phyloP scores from a whole-genome alignment of 2,888 invertebrate species.

The Apodemia arnacis region DNA sequence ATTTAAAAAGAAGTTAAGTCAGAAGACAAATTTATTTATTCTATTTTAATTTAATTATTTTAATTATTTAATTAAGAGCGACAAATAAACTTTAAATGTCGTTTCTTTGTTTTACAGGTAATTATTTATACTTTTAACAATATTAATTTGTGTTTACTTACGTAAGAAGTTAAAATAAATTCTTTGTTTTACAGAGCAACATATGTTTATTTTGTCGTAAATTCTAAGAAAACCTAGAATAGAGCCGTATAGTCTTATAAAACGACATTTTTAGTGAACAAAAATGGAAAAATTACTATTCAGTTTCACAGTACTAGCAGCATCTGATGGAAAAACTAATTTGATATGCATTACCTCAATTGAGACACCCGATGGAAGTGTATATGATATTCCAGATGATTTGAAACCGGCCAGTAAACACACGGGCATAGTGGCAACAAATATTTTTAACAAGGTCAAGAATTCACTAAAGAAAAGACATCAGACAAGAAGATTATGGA shows the following conservation, averaged over 20 bases:
- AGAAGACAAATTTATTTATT: too few species aligned
- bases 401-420: conserved; percentile 35
- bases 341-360: conserved; percentile 47
- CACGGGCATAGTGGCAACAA: conserved; percentile 21
- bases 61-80: too few species aligned
- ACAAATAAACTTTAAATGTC: too few species aligned
- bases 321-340: conserved; percentile 42
- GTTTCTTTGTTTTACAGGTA: too few species aligned
- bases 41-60: too few species aligned
- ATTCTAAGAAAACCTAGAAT: too few species aligned
- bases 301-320: conserved; percentile 19
- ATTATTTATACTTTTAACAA: too few species aligned
- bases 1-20: too few species aligned
- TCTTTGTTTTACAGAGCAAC: too few species aligned
- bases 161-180: too few species aligned
- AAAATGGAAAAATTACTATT: conserved; percentile 43
- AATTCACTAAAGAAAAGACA: conserved; percentile 53
- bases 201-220: too few species aligned
- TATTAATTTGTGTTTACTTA: too few species aligned
- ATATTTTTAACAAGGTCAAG: conserved; percentile 34
- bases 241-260: background rate
- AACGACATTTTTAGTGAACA: conserved; percentile 38
- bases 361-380: conserved; percentile 24
- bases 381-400: conserved; percentile 43
- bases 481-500: conserved; percentile 39